These are phyloP conservation scores for Lamellibrachia columna DNA, from an alignment of 2,888 invertebrate genomes.

Conservation along the genomic window DNA sequence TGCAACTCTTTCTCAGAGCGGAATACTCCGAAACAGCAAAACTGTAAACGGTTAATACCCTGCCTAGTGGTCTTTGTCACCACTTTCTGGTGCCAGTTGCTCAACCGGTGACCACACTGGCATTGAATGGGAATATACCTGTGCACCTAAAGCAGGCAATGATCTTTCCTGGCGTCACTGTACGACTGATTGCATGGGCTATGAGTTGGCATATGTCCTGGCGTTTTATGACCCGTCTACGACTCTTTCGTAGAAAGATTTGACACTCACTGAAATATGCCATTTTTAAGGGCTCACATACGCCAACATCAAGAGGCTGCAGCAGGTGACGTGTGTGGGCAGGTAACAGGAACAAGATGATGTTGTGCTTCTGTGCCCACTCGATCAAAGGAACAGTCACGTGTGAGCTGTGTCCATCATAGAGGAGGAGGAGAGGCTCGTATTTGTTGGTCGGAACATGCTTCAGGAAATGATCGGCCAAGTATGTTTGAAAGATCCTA, in stretches of 20 bases:
- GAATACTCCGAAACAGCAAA: too few species aligned
- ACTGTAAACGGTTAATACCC: too few species aligned
- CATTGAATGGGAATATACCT: not conserved
- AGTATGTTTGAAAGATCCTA: conserved; percentile 40
- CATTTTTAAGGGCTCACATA: conserved; percentile 31
- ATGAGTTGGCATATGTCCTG: conserved; percentile 33
- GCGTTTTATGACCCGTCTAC: conserved; percentile 28
- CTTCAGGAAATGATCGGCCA: conserved; percentile 43
- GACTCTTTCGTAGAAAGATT: conserved; percentile 30
- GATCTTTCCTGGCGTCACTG: conserved; percentile 36
- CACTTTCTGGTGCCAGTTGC: not conserved
- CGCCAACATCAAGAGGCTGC: conserved; percentile 32
- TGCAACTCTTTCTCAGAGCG: too few species aligned
- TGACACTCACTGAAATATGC: conserved; percentile 31
- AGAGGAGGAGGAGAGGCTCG: conserved; percentile 39
- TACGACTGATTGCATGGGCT: conserved; percentile 33
- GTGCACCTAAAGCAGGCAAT: conserved; percentile 29
- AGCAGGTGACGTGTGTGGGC: conserved; percentile 36
- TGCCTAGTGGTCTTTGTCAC: too few species aligned
- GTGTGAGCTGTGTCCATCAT: conserved; percentile 43
- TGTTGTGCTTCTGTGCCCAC: conserved; percentile 44
- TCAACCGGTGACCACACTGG: not conserved
- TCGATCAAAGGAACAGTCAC: conserved; percentile 42
- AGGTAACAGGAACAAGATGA: conserved; percentile 44
- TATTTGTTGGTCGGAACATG: conserved; percentile 35